Percentiles rank a stretch among this genome's conserved stretches.
phyloP scores from a whole-genome alignment of 2,888 invertebrate genomes.

The Myopa testacea region DNA sequence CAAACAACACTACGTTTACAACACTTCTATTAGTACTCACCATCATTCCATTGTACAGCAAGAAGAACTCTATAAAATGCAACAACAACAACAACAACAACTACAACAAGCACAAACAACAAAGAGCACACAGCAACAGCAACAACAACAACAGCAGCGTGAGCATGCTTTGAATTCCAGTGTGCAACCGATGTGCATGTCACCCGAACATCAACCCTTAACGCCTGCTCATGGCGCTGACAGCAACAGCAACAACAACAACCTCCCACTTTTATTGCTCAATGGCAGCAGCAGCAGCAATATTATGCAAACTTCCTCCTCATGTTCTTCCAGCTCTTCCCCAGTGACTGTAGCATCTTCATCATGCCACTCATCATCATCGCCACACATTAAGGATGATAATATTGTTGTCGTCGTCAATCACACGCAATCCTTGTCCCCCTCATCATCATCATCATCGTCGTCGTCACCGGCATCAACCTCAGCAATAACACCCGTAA shows the following conservation, averaged over 20 bases:
- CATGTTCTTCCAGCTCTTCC: constrained; percentile 50
- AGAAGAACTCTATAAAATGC: constrained; percentile 52
- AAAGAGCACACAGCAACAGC: constrained; percentile 49
- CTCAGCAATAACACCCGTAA: constrained; percentile 48
- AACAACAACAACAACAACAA: constrained; percentile 49
- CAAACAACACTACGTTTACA: constrained; percentile 54
- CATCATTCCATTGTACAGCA: constrained; percentile 38
- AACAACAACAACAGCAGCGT: constrained; percentile 53
- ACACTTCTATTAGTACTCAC: constrained; percentile 47
- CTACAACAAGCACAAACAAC: constrained; percentile 50
- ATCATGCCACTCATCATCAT: constrained; percentile 62
- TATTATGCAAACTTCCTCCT: constrained; percentile 53
- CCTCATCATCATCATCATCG: constrained; percentile 57
- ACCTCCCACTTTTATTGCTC: constrained; percentile 41
- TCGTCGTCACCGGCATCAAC: constrained; percentile 55
- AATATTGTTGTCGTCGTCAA: constrained; percentile 70
- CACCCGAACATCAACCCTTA: constrained; percentile 60
- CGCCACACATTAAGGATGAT: constrained; percentile 64
- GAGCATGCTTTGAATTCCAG: constrained; percentile 51
- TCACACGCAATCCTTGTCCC: constrained; percentile 67
- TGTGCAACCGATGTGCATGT: constrained; percentile 65
- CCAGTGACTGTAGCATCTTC: constrained; percentile 56
- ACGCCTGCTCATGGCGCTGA: constrained; percentile 33
- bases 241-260: constrained; percentile 46
- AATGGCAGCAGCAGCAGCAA: constrained; percentile 48